phyloP scores from a whole-genome alignment of 2,113 vertebrate species.

The Ursus arctos region DNA sequence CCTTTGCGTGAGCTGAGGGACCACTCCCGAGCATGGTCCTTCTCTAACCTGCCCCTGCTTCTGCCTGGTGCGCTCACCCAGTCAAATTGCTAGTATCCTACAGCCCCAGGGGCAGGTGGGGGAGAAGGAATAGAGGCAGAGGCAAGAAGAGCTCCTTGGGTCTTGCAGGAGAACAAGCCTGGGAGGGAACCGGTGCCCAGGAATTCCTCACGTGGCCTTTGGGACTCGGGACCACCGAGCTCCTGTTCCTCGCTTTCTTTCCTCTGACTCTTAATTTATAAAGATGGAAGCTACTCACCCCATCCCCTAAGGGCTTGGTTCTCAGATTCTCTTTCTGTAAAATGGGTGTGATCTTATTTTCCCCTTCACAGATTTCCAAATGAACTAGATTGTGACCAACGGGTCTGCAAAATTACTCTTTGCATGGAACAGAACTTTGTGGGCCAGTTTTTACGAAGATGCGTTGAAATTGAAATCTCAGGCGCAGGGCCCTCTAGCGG shows the following conservation, averaged over 20 bases:
- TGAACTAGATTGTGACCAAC: neutral
- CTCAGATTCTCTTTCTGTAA: constrained; percentile 4
- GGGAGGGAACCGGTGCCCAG: neutral
- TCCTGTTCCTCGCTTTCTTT: neutral
- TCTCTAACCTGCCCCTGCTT: neutral
- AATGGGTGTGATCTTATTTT: neutral
- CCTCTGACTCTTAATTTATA: neutral
- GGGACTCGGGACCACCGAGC: neutral
- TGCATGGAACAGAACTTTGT: neutral
- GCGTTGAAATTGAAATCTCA: neutral
- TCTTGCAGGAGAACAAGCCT: neutral
- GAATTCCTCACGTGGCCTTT: neutral
- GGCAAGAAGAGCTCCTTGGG: neutral
- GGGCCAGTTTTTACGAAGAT: neutral
- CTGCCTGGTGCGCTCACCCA: neutral
- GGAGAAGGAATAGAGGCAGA: neutral
- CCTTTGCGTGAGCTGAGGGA: neutral
- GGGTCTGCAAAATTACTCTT: neutral
- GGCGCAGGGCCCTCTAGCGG: constrained; percentile 4
- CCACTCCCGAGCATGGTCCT: neutral
- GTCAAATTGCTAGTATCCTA: neutral
- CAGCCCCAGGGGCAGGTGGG: neutral
- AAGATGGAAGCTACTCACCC: neutral
- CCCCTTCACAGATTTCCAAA: neutral
- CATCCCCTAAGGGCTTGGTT: neutral